Evolutionary conservation across 2,888 invertebrate species (phyloP).

Genomic region (Pristionchus fissidentatus): DNA sequence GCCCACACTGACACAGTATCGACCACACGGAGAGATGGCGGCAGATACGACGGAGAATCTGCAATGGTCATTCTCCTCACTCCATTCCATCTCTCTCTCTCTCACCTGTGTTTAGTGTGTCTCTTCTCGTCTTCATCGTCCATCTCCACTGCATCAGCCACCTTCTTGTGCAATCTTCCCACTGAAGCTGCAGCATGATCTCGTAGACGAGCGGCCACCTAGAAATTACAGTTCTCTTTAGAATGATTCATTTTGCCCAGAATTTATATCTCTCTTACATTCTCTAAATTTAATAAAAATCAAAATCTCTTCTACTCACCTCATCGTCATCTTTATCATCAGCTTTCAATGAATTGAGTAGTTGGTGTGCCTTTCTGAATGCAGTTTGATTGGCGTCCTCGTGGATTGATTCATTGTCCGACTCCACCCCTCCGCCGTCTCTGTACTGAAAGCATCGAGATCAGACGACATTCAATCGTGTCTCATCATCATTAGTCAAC

Average conservation of each 20-base stretch:
- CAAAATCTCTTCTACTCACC: background rate
- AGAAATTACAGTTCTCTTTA: slow-evolving; percentile 13
- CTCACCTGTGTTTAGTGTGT: slow-evolving; percentile 65
- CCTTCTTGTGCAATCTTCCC: slow-evolving; percentile 58
- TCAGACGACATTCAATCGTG: background rate
- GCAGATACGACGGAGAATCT: slow-evolving; percentile 63
- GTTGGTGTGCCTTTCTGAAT: slow-evolving; percentile 50
- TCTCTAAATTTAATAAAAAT: background rate
- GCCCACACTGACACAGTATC: slow-evolving; percentile 67
- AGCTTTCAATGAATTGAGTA: slow-evolving; percentile 52
- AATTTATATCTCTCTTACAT: slow-evolving; percentile 46
- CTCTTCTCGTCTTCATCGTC: slow-evolving; percentile 60
- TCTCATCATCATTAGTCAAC: background rate
- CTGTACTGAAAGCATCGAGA: background rate
- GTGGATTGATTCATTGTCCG: slow-evolving; percentile 9
- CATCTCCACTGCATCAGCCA: slow-evolving; percentile 63
- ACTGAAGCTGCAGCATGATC: slow-evolving; percentile 62
- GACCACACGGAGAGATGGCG: slow-evolving; percentile 65
- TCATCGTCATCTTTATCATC: slow-evolving; percentile 50
- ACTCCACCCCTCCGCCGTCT: background rate
- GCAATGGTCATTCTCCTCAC: slow-evolving; percentile 51
- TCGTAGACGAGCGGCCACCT: slow-evolving; percentile 51
- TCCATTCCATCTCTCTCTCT: background rate
- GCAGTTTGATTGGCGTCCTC: slow-evolving; percentile 39
- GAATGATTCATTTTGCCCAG: too few species aligned